phyloP scores from a whole-genome alignment of 2,888 invertebrate species.

The Hemithea aestivaria region DNA sequence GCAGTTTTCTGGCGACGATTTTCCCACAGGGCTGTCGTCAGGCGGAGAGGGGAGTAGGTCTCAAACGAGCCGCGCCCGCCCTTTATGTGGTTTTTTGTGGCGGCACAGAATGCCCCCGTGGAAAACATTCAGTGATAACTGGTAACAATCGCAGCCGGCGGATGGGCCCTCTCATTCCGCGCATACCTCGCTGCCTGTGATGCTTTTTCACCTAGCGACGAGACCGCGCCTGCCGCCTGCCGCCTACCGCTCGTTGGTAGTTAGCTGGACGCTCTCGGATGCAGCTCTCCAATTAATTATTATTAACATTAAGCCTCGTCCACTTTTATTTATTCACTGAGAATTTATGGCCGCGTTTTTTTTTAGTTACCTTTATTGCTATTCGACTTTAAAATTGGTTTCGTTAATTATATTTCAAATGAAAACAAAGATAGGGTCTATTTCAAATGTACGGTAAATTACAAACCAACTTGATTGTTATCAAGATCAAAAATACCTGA shows the following conservation, averaged over 20 bases:
- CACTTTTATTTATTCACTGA: conserved; percentile 12
- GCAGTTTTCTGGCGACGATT: conserved; percentile 78
- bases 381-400: neutral
- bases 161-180: conserved; percentile 75
- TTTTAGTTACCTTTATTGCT: neutral
- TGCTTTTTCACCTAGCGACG: conserved; percentile 73
- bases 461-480: conserved; percentile 18
- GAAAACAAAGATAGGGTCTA: neutral
- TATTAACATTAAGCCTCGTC: conserved; percentile 10
- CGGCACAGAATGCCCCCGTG: conserved; percentile 74
- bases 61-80: conserved; percentile 76
- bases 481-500: conserved; percentile 21
- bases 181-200: conserved; percentile 66
- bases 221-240: conserved; percentile 43
- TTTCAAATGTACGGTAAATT: conserved; percentile 6
- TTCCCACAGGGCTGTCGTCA: conserved; percentile 66
- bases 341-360: conserved; percentile 4
- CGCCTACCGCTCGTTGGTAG: conserved; percentile 8
- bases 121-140: conserved; percentile 79
- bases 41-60: conserved; percentile 38
- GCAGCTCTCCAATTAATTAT: conserved; percentile 19
- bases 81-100: conserved; percentile 77
- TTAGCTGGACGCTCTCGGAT: conserved; percentile 8
- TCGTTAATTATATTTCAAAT: no score
- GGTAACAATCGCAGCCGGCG: conserved; percentile 78